phyloP scores from a whole-genome alignment of 2,797 vertebrate genomes.

The Valencia hispanica region DNA sequence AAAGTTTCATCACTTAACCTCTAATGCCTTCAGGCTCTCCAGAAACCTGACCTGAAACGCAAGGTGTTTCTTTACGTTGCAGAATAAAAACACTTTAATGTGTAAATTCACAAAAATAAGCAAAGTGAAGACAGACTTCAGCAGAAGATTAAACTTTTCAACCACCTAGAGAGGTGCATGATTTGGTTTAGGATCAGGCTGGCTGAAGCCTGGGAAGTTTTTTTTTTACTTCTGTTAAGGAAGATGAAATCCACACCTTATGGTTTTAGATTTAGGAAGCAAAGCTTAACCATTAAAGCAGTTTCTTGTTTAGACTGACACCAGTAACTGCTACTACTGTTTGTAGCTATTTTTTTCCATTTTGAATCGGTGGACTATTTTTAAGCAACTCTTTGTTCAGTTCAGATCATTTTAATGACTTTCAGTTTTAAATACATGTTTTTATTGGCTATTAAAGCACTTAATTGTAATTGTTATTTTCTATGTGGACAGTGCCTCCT shows the following conservation, averaged over 20 bases:
- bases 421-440: too few species aligned
- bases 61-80: constrained; percentile 8
- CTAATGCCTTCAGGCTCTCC: constrained; percentile 22
- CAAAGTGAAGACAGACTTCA: constrained; percentile 15
- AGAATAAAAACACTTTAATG: constrained; percentile 3
- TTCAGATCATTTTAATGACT: too few species aligned
- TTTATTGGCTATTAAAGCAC: too few species aligned
- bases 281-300: not conserved
- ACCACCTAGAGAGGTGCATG: not conserved
- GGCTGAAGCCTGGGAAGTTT: not conserved
- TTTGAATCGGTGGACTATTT: too few species aligned
- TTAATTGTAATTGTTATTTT: too few species aligned
- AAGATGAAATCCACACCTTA: not conserved
- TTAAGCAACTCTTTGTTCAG: too few species aligned
- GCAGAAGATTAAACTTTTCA: not conserved
- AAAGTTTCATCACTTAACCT: constrained; percentile 24
- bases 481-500: too few species aligned
- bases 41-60: constrained; percentile 35
- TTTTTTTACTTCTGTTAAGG: not conserved
- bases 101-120: constrained; percentile 2
- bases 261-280: not conserved
- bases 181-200: not conserved
- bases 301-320: not conserved
- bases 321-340: too few species aligned
- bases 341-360: too few species aligned